phyloP scores from a whole-genome alignment of 2,113 vertebrate genomes.

The Perca flavescens region DNA sequence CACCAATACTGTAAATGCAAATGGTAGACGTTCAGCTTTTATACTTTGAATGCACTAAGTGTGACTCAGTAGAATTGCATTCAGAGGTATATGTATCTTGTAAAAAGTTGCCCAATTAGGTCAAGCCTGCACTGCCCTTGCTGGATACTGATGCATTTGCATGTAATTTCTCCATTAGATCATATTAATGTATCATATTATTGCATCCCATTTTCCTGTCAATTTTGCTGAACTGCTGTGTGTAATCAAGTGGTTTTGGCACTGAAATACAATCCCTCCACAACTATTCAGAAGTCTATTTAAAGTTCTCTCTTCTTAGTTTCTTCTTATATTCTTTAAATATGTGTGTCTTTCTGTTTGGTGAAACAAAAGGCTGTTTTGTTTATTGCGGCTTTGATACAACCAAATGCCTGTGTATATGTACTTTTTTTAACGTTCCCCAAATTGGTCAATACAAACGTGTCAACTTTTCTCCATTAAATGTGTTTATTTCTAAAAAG shows the following conservation, averaged over 20 bases:
- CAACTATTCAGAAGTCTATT: conserved; percentile 59
- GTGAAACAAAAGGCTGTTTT: conserved; percentile 63
- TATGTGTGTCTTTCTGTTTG: conserved; percentile 35
- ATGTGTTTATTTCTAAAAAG: conserved; percentile 56
- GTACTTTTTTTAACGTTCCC: neutral
- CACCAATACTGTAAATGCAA: conserved; percentile 5
- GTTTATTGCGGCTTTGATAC: conserved; percentile 58
- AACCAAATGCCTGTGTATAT: conserved; percentile 34
- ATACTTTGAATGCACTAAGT: neutral
- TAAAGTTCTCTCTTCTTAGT: conserved; percentile 33
- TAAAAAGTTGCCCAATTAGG: neutral
- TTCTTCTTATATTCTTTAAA: conserved; percentile 42
- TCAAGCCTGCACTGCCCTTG: neutral
- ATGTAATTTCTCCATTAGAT: conserved; percentile 36
- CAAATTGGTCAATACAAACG: conserved; percentile 60
- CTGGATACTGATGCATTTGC: conserved; percentile 1
- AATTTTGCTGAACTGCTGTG: conserved; percentile 45
- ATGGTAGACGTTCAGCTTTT: conserved; percentile 1
- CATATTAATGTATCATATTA: conserved; percentile 53
- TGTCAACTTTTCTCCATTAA: conserved; percentile 51
- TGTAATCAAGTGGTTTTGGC: conserved; percentile 50
- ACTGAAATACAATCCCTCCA: conserved; percentile 28
- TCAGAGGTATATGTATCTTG: neutral
- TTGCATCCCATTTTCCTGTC: conserved; percentile 44
- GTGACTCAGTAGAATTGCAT: neutral